Conservation (phyloP, 1,140 invertebrate species). For the Caerostris extrusa region DNA sequence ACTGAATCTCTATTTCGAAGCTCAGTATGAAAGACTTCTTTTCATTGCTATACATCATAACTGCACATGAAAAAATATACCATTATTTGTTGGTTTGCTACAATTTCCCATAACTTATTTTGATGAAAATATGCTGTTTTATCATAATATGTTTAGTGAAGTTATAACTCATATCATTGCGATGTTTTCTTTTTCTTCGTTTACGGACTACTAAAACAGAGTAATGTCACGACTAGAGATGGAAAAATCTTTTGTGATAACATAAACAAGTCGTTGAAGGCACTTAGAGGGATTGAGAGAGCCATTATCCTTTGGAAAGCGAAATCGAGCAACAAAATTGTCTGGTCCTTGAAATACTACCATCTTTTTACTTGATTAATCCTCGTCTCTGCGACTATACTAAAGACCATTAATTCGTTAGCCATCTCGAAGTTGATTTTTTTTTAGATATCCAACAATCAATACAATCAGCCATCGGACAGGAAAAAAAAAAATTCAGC, state of each 20-base stretch:
- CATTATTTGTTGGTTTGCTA: no score
- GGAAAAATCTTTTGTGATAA: neutral
- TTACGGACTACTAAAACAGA: neutral
- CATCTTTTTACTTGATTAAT: conserved; percentile 5
- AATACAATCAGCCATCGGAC: neutral
- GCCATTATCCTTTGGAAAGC: neutral
- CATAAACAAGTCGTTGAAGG: neutral
- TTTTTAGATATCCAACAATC: neutral
- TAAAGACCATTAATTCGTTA: conserved; percentile 10
- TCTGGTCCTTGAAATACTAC: neutral
- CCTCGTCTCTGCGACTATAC: neutral
- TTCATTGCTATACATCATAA: no score
- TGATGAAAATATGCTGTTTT: no score
- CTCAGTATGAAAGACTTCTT: no score
- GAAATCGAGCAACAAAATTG: neutral
- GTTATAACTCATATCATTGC: neutral
- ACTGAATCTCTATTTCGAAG: no score
- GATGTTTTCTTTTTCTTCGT: neutral
- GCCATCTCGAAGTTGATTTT: neutral
- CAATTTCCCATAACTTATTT: no score
- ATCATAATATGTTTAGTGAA: no score
- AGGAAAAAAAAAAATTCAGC: neutral
- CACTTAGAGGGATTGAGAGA: neutral
- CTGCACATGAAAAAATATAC: no score
- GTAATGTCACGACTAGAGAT: neutral